Conservation (phyloP, 2,888 invertebrate species). For the Cantharis flavilabris region DNA sequence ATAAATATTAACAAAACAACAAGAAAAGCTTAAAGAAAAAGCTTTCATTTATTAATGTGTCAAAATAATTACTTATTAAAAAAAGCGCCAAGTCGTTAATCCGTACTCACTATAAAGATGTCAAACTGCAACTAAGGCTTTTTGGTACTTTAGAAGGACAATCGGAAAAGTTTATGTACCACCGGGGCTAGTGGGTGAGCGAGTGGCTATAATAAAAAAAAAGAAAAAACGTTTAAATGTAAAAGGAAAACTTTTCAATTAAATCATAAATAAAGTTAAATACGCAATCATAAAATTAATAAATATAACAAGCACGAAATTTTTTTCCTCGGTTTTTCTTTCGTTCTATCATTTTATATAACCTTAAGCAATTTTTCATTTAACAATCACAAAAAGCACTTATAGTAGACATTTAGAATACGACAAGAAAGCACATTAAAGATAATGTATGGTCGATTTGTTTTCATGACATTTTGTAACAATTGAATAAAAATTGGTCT, state of each 20-base stretch:
- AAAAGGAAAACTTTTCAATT: not conserved
- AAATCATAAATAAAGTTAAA: not conserved
- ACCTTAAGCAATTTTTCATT: slow-evolving; percentile 3
- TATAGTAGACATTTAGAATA: slow-evolving; percentile 4
- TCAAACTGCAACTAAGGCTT: not conserved
- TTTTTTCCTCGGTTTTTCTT: not conserved
- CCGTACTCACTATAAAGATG: not conserved
- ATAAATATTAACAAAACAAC: slow-evolving; percentile 26
- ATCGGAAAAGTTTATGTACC: not conserved
- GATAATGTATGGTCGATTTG: slow-evolving; percentile 3
- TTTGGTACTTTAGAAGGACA: not conserved
- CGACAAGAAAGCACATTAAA: slow-evolving; percentile 4
- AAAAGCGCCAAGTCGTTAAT: not conserved
- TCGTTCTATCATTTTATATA: slow-evolving; percentile 1
- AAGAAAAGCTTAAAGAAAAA: slow-evolving; percentile 4
- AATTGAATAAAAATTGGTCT: slow-evolving; percentile 1
- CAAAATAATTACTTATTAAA: not conserved
- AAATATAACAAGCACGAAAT: not conserved
- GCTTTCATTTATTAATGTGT: not conserved
- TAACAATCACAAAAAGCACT: slow-evolving; percentile 4
- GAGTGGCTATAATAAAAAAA: not conserved
- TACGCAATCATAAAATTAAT: not conserved
- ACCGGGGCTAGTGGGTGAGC: not conserved
- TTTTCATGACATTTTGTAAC: not conserved
- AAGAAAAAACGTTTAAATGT: not conserved